Conservation (phyloP, 2,797 vertebrate genomes). For the Aythya fuligula region DNA sequence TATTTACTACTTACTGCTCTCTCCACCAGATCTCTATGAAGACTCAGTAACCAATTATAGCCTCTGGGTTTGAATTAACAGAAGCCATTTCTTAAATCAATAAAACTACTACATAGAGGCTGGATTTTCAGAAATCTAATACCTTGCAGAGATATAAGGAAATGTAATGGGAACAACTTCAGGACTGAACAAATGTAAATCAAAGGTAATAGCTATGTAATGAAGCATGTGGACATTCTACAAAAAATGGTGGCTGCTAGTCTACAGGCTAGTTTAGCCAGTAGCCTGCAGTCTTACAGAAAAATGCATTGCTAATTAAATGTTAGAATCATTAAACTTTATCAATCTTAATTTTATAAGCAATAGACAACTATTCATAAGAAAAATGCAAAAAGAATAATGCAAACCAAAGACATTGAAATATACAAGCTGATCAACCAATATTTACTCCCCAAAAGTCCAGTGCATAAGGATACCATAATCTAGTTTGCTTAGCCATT, state of each 20-base stretch:
- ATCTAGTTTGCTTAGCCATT: neutral
- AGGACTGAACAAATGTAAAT: neutral
- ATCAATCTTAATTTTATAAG: constrained; percentile 4
- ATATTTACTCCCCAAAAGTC: neutral
- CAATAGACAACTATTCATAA: neutral
- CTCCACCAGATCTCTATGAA: neutral
- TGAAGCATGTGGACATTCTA: neutral
- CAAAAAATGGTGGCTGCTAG: neutral
- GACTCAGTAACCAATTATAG: neutral
- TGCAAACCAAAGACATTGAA: neutral
- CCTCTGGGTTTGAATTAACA: constrained; percentile 46
- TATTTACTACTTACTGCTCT: neutral
- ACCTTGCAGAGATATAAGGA: constrained; percentile 17
- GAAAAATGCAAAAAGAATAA: neutral
- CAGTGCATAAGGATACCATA: neutral
- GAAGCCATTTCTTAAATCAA: constrained; percentile 45
- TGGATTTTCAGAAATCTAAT: constrained; percentile 44
- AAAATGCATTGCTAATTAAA: neutral
- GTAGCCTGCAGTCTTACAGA: neutral
- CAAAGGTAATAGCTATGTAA: constrained; percentile 24
- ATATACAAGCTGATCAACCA: neutral
- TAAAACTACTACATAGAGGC: neutral
- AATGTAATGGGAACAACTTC: constrained; percentile 7
- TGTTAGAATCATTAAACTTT: neutral
- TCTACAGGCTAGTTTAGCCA: neutral